Conservation (phyloP, 2,888 invertebrate species). For the Epirrhoe tristata region DNA sequence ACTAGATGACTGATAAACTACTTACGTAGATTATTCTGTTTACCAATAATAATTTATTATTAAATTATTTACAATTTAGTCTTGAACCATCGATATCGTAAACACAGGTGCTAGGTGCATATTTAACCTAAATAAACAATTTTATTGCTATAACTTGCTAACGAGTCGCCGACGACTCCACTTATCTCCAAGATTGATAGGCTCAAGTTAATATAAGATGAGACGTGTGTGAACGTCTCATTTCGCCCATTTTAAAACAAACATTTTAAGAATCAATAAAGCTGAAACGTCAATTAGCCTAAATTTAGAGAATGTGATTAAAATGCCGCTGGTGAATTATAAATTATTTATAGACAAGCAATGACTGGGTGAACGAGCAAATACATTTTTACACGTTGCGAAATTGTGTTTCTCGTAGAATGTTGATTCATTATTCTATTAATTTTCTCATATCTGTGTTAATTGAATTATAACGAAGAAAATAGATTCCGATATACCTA, state of each 20-base stretch:
- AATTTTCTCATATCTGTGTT: conserved; percentile 6
- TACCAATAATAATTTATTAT: no score
- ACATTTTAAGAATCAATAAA: conserved; percentile 64
- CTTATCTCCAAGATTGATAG: conserved; percentile 43
- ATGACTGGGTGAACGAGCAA: conserved; percentile 32
- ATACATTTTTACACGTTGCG: conserved; percentile 33
- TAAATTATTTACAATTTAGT: no score
- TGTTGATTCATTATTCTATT: conserved; percentile 19
- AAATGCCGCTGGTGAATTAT: conserved; percentile 54
- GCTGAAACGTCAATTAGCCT: conserved; percentile 70
- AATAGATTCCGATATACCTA: no score
- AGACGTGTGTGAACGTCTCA: conserved; percentile 34
- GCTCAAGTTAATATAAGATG: conserved; percentile 23
- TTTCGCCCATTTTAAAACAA: conserved; percentile 49
- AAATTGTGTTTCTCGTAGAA: conserved; percentile 35
- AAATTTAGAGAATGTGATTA: conserved; percentile 60
- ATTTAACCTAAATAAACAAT: conserved; percentile 37
- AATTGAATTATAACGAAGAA: background rate
- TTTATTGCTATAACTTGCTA: conserved; percentile 35
- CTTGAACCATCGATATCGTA: background rate
- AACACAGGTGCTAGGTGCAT: conserved; percentile 20
- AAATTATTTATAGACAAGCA: conserved; percentile 37
- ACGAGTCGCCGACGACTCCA: conserved; percentile 21
- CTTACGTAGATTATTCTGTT: no score
- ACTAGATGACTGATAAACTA: no score